phyloP scores from a whole-genome alignment of 2,113 vertebrate genomes.

The Lamprologus lemairii region DNA sequence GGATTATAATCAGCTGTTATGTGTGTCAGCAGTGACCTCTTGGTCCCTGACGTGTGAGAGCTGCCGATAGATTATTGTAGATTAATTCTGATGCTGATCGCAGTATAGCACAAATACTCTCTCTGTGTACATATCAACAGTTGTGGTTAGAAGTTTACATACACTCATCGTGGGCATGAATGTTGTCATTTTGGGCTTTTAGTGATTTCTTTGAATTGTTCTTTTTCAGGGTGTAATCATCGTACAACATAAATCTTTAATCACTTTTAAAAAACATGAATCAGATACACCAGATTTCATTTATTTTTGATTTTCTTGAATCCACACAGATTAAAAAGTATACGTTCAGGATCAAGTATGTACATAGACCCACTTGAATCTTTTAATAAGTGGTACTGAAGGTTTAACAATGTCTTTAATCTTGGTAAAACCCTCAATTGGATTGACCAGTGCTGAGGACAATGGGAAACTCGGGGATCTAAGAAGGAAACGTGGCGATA shows the following conservation, averaged over 20 bases:
- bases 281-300: background rate
- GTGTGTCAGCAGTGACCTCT: background rate
- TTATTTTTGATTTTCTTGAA: fast-evolving
- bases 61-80: background rate
- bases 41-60: background rate
- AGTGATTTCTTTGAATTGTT: background rate
- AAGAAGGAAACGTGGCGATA: fast-evolving
- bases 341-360: background rate
- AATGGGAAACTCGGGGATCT: background rate
- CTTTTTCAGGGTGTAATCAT: background rate
- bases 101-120: background rate
- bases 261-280: background rate
- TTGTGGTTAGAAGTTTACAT: fast-evolving
- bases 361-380: background rate
- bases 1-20: background rate
- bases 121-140: background rate
- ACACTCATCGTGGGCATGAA: background rate
- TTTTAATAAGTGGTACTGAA: background rate
- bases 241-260: background rate
- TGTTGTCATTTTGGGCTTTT: background rate
- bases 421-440: background rate
- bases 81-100: background rate
- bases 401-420: background rate
- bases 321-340: background rate
- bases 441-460: background rate